Evolutionary conservation across 2,113 vertebrate species (phyloP).

Genomic region (Ctenodactylus gundi): DNA sequence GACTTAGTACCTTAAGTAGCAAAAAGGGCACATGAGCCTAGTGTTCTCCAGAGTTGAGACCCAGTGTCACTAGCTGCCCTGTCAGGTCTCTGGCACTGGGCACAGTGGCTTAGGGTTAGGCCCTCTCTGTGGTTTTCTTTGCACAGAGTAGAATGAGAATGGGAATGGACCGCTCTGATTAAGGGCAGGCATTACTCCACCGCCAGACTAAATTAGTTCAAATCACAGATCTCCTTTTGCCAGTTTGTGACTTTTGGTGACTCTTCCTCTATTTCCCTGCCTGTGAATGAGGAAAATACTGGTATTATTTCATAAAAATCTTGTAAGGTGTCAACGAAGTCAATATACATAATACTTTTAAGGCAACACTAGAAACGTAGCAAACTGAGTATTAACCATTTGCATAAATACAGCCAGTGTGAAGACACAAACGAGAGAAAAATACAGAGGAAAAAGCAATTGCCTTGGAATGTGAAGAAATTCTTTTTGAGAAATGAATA

Average conservation of each 20-base stretch:
- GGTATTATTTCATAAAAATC: neutral
- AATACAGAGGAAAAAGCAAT: neutral
- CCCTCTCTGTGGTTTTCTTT: neutral
- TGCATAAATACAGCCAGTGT: neutral
- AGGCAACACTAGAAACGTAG: neutral
- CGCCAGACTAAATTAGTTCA: neutral
- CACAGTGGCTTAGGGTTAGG: neutral
- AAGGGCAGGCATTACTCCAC: neutral
- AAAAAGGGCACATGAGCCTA: neutral
- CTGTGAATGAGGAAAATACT: neutral
- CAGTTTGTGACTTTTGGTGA: neutral
- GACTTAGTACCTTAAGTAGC: slow-evolving; percentile 5
- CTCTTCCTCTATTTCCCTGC: neutral
- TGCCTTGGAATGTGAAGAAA: neutral
- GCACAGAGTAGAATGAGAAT: neutral
- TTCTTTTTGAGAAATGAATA: neutral
- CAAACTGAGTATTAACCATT: neutral
- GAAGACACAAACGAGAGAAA: neutral
- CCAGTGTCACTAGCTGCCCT: neutral
- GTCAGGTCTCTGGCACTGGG: neutral
- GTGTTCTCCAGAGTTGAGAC: neutral
- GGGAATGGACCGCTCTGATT: neutral
- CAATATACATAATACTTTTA: neutral
- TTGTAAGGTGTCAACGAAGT: neutral
- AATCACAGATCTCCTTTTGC: neutral